Percentiles rank a stretch among this genome's conserved stretches.
Evolutionary conservation across 2,113 vertebrate genomes (phyloP).

Genomic region (Nerophis lumbriciformis): DNA sequence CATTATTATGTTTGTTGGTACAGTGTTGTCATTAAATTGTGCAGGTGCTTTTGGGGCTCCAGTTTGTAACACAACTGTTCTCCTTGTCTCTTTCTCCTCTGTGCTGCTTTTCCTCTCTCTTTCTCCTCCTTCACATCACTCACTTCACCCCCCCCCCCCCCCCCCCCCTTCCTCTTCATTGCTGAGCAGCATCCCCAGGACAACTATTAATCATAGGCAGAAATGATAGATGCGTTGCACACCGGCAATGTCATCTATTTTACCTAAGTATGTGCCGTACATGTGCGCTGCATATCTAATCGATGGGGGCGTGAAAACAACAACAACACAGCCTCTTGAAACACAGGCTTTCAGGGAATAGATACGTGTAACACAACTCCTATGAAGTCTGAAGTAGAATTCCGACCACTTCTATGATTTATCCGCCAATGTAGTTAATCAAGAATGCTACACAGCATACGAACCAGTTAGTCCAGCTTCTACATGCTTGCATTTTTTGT

Average conservation of each 20-base stretch:
- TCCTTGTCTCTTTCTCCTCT: not conserved
- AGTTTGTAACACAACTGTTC: too few species aligned
- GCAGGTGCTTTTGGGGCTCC: too few species aligned
- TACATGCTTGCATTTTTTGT: too few species aligned
- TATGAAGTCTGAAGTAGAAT: too few species aligned
- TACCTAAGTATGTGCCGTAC: constrained; percentile 65
- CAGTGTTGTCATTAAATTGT: too few species aligned
- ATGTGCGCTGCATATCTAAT: constrained; percentile 67
- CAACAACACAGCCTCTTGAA: constrained; percentile 14
- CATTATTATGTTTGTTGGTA: too few species aligned
- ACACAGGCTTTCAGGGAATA: not conserved
- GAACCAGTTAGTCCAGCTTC: too few species aligned
- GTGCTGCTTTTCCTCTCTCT: constrained; percentile 5
- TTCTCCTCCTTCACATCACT: constrained; percentile 1
- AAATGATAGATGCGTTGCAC: constrained; percentile 76
- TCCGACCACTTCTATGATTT: too few species aligned
- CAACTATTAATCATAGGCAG: constrained; percentile 74
- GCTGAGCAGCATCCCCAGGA: constrained; percentile 66
- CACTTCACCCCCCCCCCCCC: constrained; percentile 2
- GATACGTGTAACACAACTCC: too few species aligned
- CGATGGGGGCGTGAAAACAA: constrained; percentile 36
- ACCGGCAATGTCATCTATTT: constrained; percentile 70
- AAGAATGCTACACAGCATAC: too few species aligned
- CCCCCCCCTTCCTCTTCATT: constrained; percentile 19
- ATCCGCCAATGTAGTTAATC: too few species aligned